Base-by-base conservation (phyloP, 2,888 invertebrate genomes). In the Orthosia incerta region DNA sequence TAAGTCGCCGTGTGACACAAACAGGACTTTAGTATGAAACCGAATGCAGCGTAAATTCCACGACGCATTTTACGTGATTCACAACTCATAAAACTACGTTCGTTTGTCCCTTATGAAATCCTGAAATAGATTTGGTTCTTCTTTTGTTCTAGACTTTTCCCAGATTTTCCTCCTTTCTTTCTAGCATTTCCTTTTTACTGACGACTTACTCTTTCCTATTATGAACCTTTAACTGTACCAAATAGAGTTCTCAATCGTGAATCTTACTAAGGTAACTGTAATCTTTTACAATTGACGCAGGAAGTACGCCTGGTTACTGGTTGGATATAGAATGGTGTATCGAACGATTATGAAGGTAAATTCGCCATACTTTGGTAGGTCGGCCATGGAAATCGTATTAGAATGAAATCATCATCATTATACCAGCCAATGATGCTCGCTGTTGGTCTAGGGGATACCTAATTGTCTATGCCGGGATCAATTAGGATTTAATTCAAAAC, bases 281-380 rank as follows among this genome's bases (percentile, higher is more conserved):
- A 59, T 46, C 23, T 74, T 77, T 56, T 51, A 7, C 11, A 64
- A 45, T 55, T 15, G 26, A 23, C 18, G 15, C 13, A 57, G 20
- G 13, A 39, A 62, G 61, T 59, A 57, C 18, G 23, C 13, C 57
- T 74, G 61, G 65, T 57, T 61, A 26, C 50, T 23, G 50, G 63
- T 68, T 69, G 20, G 23, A 31, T 51, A 56, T 76, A 69, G 81
- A 68, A 51, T 31, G 51, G n/a, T 68, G 50, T 81, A 79, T 79
- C 76, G 76, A 81, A 64, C 81, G 69, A 60, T 61, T 75, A 48
- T 45, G 51, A 68, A 56, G 48, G 69, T 64, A 56, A 55, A 50
- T 59, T 80, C 20, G 20, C 63, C 62, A 64, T 64, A 46, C 39
- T 56, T 26, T 20, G 55, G 31, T 50, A 53, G 48, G 60, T 75